These are phyloP conservation scores for Synergus gifuensis DNA, from an alignment of 2,888 invertebrate genomes.

Conservation along the genomic window DNA sequence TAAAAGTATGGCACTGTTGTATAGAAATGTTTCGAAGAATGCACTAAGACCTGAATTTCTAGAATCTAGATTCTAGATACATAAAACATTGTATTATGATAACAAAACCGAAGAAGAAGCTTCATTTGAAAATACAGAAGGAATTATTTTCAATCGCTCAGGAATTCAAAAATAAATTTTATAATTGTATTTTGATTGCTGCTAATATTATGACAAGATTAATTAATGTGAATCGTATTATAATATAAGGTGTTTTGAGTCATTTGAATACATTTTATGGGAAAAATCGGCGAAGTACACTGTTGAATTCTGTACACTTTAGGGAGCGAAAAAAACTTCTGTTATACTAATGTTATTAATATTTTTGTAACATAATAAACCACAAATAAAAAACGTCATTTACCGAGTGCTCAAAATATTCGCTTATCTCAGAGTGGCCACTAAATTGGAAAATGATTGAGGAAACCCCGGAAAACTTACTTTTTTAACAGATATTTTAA, in stretches of 20 bases:
- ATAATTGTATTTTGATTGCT: not conserved
- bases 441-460: not conserved
- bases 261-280: not conserved
- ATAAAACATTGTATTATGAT: not conserved
- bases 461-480: too few species aligned
- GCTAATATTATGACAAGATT: not conserved
- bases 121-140: not conserved
- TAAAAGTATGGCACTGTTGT: not conserved
- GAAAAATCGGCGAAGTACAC: slow-evolving; percentile 44
- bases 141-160: not conserved
- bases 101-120: not conserved
- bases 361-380: slow-evolving; percentile 61
- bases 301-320: slow-evolving; percentile 54
- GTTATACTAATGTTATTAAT: slow-evolving; percentile 56
- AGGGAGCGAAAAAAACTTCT: slow-evolving; percentile 47
- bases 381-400: slow-evolving; percentile 51
- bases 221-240: not conserved
- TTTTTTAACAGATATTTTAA: too few species aligned
- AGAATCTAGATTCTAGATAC: slow-evolving; percentile 10
- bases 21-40: slow-evolving; percentile 16
- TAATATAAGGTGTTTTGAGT: not conserved
- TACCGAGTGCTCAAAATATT: slow-evolving; percentile 26
- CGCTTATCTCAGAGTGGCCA: not conserved
- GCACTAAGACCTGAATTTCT: slow-evolving; percentile 5
- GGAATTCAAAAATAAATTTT: not conserved